Percentiles rank a stretch among this genome's conserved stretches.
Evolutionary conservation across 2,888 invertebrate species (phyloP).

Genomic region (Caenorhabditis sp.): DNA sequence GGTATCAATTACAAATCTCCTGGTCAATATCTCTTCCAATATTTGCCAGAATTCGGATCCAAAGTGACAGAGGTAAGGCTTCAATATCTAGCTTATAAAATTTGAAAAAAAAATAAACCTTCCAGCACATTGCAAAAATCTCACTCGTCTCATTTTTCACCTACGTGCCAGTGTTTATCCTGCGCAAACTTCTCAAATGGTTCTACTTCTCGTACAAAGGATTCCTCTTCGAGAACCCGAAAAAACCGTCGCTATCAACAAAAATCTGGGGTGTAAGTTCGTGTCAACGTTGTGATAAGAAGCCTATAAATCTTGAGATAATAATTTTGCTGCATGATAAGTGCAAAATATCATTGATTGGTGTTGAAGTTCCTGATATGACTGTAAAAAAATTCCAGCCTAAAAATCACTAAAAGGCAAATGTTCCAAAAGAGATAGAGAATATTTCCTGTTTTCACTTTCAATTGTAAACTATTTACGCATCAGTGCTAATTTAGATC

Average conservation of each 20-base stretch:
- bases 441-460: too few relatives aligned
- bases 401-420: too few relatives aligned
- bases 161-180: slow-evolving; percentile 39
- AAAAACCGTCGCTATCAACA: slow-evolving; percentile 60
- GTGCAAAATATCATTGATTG: not conserved
- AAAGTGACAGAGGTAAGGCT: slow-evolving; percentile 13
- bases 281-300: not conserved
- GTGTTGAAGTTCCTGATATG: too few relatives aligned
- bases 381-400: not conserved
- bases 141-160: slow-evolving; percentile 17
- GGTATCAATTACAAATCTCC: slow-evolving; percentile 40
- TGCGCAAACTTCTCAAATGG: slow-evolving; percentile 52
- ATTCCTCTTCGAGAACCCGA: slow-evolving; percentile 63
- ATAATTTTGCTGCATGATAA: too few relatives aligned
- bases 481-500: too few relatives aligned
- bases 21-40: slow-evolving; percentile 20
- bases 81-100: not conserved
- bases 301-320: too few relatives aligned
- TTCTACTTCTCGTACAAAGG: slow-evolving; percentile 67
- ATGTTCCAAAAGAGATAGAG: too few relatives aligned
- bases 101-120: not conserved
- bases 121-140: slow-evolving; percentile 21
- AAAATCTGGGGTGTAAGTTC: slow-evolving; percentile 67
- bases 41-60: slow-evolving; percentile 15
- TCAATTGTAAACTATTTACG: too few relatives aligned